A percentile compares a stretch with the other conserved stretches of the same genome.
Evolutionary conservation across 2,113 vertebrate species (phyloP).

Genomic region (Hymenochirus boettgeri): DNA sequence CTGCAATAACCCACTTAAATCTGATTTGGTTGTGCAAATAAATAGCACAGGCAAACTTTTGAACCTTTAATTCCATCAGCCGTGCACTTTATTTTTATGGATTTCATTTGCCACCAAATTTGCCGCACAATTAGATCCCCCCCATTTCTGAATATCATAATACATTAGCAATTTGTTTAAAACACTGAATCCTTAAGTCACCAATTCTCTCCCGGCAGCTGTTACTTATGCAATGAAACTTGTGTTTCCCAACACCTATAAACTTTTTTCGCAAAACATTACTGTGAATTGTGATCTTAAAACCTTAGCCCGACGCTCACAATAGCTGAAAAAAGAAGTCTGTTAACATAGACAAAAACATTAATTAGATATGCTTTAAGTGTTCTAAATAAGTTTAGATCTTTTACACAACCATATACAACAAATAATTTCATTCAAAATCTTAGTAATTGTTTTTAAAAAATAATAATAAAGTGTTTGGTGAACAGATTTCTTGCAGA

Average conservation of each 20-base stretch:
- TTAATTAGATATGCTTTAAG: conserved; percentile 4
- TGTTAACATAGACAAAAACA: conserved; percentile 6
- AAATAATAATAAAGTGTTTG: too few species aligned
- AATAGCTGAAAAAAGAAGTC: neutral
- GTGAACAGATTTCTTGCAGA: too few species aligned
- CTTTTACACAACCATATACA: neutral
- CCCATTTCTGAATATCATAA: conserved; percentile 34
- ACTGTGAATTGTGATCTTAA: conserved; percentile 1
- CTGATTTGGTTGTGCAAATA: too few species aligned
- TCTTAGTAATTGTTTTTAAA: neutral
- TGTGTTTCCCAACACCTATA: conserved; percentile 9
- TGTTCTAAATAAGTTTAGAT: neutral
- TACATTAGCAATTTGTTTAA: conserved; percentile 28
- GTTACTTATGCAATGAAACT: conserved; percentile 5
- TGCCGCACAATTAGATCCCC: conserved; percentile 1
- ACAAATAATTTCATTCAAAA: neutral
- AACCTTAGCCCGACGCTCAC: neutral
- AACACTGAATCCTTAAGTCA: conserved; percentile 33
- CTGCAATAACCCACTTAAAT: too few species aligned
- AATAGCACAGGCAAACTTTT: too few species aligned
- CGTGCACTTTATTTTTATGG: too few species aligned
- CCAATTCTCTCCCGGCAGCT: conserved; percentile 6
- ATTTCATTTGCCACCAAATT: too few species aligned
- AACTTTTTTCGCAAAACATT: conserved; percentile 24
- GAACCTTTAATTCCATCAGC: too few species aligned